Conservation (phyloP, 1,140 invertebrate genomes). For the Calephelis virginiensis region DNA sequence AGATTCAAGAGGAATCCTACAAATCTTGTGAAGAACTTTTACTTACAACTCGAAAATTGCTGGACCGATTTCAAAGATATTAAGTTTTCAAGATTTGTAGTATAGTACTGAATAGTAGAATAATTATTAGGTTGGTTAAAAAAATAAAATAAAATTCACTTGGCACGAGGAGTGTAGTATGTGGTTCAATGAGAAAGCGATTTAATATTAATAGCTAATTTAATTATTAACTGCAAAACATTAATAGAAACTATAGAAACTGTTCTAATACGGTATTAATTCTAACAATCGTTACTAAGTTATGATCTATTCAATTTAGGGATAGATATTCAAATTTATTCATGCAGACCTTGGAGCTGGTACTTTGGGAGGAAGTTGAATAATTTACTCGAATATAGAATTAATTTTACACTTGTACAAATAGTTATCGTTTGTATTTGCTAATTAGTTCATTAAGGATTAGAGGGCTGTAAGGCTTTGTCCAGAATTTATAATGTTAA, state of each 20-base stretch:
- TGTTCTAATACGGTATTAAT: conserved; percentile 3
- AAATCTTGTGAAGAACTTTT: no score
- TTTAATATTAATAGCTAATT: no score
- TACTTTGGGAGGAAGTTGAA: conserved; percentile 19
- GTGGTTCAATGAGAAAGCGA: no score
- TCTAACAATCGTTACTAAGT: conserved; percentile 12
- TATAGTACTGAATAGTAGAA: no score
- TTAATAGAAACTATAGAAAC: neutral
- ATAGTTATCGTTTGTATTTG: conserved; percentile 8
- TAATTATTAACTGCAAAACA: no score
- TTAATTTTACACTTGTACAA: conserved; percentile 21
- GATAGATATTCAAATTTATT: conserved; percentile 26
- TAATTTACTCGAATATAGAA: conserved; percentile 22
- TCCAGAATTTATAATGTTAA: neutral
- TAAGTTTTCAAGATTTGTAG: no score
- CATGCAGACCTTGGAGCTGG: conserved; percentile 19
- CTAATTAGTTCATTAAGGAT: neutral
- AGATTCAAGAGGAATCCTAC: no score
- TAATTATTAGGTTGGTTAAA: no score
- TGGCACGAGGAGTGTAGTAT: no score
- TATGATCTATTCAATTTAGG: conserved; percentile 13
- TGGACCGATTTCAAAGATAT: no score
- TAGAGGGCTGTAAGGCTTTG: neutral
- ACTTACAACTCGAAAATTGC: no score
- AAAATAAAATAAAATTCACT: no score